Base-by-base conservation (phyloP, 1,140 invertebrate genomes). In the Aphaenogaster rudis region DNA sequence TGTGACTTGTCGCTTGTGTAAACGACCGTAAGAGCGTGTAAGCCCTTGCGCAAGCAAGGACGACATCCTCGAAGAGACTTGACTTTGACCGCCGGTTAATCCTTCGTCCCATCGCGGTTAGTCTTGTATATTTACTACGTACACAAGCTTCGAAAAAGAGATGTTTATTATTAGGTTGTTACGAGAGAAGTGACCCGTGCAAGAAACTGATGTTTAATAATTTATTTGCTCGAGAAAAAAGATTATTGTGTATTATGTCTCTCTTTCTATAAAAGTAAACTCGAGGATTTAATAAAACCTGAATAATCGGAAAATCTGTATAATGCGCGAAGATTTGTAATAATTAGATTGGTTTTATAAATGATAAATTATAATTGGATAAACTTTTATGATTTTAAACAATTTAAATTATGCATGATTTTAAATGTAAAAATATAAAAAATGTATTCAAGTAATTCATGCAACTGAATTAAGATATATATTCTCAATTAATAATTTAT, bases 11-110 rank as follows among this genome's bases (percentile, higher is more conserved):
- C 66, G 77, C 87, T 77, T 88, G 77, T 79, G 80, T 88, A 86
- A 89, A 89, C 87, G 74, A 64, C 6, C 64, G 52, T 89, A 79
- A 89, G 63, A 86, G 87, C 59, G 59, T 79, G 81, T 86, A 79
- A 88, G 72, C 45, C 28, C 45, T 36, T 67, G 72, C 59, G 45
- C 59, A 88, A 89, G 87, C 81, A 89, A 48, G 52, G 54, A 80
- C 45, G 74, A 74, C 71, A 69, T 89, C 42, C 50, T 54, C 28
- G 50, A 57, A 42, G 45, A 59, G 45, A 59, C 59, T 67, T 17
- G 77, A 64, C 59, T 79, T 86, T 42, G 64, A 28, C 61, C 61
- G 9, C 0, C 69, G n/a, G 5, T 21, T 42, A 86, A 88, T 76
- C 77, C 54, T 8, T 33, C 79, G 48, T 69, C 5, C 28, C 15